Conservation (phyloP, 2,797 vertebrate genomes). For the Molossus molossus region DNA sequence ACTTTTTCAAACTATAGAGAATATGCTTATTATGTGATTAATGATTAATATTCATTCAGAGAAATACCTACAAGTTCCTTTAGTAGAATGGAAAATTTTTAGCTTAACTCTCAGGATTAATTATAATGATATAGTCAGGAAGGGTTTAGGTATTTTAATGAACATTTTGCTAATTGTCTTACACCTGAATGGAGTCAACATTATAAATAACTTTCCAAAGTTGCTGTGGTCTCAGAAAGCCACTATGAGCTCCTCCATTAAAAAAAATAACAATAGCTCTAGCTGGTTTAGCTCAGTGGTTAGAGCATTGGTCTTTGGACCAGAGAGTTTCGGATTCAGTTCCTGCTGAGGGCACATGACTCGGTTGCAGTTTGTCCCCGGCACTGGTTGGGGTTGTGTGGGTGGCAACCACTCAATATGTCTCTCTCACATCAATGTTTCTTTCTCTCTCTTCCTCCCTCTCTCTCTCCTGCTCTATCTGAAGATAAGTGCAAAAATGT, state of each 20-base stretch:
- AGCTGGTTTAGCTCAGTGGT: no score
- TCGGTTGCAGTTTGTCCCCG: no score
- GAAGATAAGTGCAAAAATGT: no score
- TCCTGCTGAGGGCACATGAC: no score
- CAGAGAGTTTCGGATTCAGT: no score
- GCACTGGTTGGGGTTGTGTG: no score
- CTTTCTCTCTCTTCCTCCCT: no score
- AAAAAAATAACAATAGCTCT: neutral
- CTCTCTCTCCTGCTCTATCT: no score
- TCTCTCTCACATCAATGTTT: no score
- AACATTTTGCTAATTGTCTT: neutral
- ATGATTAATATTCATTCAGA: neutral
- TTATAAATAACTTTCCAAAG: neutral
- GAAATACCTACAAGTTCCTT: neutral
- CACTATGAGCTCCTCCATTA: neutral
- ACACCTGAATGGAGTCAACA: neutral
- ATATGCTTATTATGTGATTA: neutral
- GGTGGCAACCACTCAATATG: no score
- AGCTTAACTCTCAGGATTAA: neutral
- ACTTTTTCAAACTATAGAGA: neutral
- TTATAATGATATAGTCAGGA: constrained; percentile 8
- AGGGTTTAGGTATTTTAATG: neutral
- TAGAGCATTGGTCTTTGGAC: no score
- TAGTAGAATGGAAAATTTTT: neutral
- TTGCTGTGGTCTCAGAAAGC: neutral